A percentile compares a stretch with the other conserved stretches of the same genome.
phyloP scores from a whole-genome alignment of 1,140 invertebrate species.

The Philaenus spumarius region DNA sequence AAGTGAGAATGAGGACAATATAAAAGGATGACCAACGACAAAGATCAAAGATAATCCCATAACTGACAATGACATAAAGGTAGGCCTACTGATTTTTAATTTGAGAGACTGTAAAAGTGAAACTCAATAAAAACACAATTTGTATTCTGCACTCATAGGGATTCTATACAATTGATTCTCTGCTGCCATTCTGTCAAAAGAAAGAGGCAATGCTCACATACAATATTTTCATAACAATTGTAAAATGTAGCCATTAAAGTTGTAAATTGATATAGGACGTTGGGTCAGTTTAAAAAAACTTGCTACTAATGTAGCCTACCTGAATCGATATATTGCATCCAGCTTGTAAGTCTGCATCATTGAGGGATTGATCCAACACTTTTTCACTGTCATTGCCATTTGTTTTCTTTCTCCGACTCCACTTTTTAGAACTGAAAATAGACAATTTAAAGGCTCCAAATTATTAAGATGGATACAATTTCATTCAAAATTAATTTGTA shows the following conservation, averaged over 20 bases:
- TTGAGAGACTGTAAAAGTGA: no score
- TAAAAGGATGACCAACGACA: no score
- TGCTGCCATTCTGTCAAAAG: no score
- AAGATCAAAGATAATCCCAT: no score
- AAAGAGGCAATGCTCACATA: background rate
- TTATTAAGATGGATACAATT: no score
- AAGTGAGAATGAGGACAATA: no score
- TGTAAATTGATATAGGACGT: background rate
- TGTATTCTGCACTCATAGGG: background rate
- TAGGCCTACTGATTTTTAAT: no score
- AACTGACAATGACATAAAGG: no score
- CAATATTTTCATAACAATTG: background rate
- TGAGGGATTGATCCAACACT: conserved; percentile 13
- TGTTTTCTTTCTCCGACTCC: conserved; percentile 24
- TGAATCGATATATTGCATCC: conserved; percentile 26
- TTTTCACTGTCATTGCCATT: conserved; percentile 13
- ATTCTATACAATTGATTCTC: background rate
- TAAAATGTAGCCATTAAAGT: background rate
- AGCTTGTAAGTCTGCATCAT: conserved; percentile 20
- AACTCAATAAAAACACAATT: background rate
- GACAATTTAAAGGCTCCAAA: no score
- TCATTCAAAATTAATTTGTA: no score
- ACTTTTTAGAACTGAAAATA: conserved; percentile 25
- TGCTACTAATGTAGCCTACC: conserved; percentile 6
- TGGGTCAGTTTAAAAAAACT: no score